Base-by-base conservation (phyloP, 2,888 invertebrate genomes). In the Syrista parreyssii region DNA sequence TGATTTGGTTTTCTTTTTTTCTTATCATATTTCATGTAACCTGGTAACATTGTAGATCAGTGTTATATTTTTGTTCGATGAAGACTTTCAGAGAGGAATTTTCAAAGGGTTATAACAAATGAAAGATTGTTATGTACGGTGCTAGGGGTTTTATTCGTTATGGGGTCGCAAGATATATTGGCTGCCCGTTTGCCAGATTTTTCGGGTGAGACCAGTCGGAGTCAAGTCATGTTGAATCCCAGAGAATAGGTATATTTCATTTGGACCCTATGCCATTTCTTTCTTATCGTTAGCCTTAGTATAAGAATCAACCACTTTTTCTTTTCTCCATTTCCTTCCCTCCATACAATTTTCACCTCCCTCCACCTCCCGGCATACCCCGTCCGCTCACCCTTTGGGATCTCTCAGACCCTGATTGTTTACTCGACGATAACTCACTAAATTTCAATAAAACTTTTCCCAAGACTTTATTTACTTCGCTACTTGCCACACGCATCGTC, bases 401-500 rank as follows among this genome's bases (percentile, higher is more conserved):
- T 55, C 40, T 55, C 40, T 23, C 40, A 0, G 40, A 15, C 23
- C 40, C 23, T 55, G 40, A 55, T 55, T 55, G 40, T 55, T 77
- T 74, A 71, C 69, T 68, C 75, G 40, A 40, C 77, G 68, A 74
- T 77, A 77, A 77, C 77, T 77, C 75, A 74, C 73, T 74, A 77
- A 77, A 77, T 74, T 77, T 77, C 77, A 77, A 77, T 77, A 77
- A 75, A 77, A 77, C 77, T 77, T 77, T 77, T 74, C 31, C 77
- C 40, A 69, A 71, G 32, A 71, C 74, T 40, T 77, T 77, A 77
- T 77, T 77, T 77, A 77, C 75, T 68, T 40, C 69, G 69, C 71
- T 33, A 71, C 71, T 33, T 12, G 32, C 71, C 71, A 23, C 77
- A 74, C 68, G 77, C 31, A 77, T 69, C 32, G 40, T 71, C 69